Evolutionary conservation across 2,113 vertebrate species (phyloP).

Genomic region (Ciconia stormi): DNA sequence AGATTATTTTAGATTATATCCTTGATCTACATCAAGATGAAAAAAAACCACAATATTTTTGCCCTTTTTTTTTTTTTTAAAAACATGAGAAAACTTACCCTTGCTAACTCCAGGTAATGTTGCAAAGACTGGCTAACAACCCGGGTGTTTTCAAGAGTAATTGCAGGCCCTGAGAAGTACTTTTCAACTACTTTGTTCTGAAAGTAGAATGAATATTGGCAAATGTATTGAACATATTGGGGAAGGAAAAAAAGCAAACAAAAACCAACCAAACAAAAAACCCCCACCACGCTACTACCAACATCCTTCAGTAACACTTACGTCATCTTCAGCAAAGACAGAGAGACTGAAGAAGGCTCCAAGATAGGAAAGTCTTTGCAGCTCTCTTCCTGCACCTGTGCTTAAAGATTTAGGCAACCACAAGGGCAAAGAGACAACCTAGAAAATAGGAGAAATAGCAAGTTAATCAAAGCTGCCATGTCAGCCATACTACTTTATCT

Average conservation of each 20-base stretch:
- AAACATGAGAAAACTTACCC: conserved; percentile 76
- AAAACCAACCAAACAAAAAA: not conserved
- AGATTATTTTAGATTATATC: not conserved
- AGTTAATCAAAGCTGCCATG: not conserved
- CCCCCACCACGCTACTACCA: not conserved
- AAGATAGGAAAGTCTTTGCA: conserved; percentile 93
- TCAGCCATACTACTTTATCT: not conserved
- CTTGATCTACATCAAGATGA: not conserved
- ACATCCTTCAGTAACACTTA: conserved; percentile 73
- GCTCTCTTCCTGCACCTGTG: conserved; percentile 89
- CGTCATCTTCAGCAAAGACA: conserved; percentile 97
- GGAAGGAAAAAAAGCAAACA: not conserved
- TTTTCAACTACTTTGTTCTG: conserved; percentile 96
- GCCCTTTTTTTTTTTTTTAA: not conserved
- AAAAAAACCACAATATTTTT: fast-evolving
- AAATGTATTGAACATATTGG: fast-evolving
- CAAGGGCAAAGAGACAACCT: conserved; percentile 89
- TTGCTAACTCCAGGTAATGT: conserved; percentile 94
- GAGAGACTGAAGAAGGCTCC: conserved; percentile 96
- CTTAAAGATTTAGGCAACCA: conserved; percentile 95
- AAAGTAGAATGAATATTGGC: not conserved
- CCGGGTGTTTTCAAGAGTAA: conserved; percentile 95
- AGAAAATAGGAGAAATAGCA: not conserved
- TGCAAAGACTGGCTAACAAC: conserved; percentile 97
- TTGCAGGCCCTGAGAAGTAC: conserved; percentile 97